Base-by-base conservation (phyloP, 2,888 invertebrate species). In the Drosophila ustulata region DNA sequence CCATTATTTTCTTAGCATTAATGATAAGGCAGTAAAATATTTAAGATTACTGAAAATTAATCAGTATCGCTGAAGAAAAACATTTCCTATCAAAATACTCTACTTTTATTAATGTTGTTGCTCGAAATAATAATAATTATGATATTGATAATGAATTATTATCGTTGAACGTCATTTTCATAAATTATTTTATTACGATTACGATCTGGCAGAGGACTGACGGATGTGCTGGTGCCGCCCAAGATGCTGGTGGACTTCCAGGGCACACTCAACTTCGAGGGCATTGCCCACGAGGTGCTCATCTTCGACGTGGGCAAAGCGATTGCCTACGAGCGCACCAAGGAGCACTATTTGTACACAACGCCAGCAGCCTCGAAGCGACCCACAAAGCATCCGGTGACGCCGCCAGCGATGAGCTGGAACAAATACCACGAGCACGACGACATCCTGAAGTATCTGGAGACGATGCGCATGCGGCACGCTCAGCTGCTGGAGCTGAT, bases 251-350 rank as follows among this genome's bases (percentile, higher is more conserved):
- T 83, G 0, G 91, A 92, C 45, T 92, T 92, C 26, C 90, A 91
- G 78, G 91, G 89, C 32, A 92, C 95, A 3, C 92, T 96, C 4
- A 93, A 93, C 64, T 94, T 94, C 11, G 93, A 94, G 68, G 93
- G 93, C 45, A 94, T 96, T 34, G 93, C 94, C 52, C 95, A 94
- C 75, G 94, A 94, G 73, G 94, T 96, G 0, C 92, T 96, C 32
- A 95, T 96, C 82, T 94, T 95, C 88, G 96, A 96, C 90, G 93
- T 96, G 30, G 95, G 96, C 94, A 95, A 95, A 93, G 94, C 94
- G 0, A 96, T 96, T 65, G 93, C 93, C 7, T 94, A 94, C 81
- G 95, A 96, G 88, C 95, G 95, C 84, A 95, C 95, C 3, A 94
- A 94, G 81, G 93, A 89, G 26, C 79, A 82, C 3, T 89, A 95